phyloP scores from a whole-genome alignment of 35 echinoderm and acorn worm genomes.

The Heliocidaris erythrogramma region DNA sequence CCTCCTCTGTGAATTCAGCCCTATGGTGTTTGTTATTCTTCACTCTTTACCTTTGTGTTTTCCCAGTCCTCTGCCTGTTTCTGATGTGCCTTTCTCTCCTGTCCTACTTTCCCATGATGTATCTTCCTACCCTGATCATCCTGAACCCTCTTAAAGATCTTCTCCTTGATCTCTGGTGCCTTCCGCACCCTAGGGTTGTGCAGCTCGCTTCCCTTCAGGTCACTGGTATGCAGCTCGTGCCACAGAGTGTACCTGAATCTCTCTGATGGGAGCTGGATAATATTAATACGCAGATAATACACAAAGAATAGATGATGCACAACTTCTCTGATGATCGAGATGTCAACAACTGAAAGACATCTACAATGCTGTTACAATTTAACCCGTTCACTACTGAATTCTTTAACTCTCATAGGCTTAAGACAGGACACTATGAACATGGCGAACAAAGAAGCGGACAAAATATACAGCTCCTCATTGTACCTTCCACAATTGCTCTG shows the following conservation, averaged over 20 bases:
- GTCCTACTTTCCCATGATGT: conserved; percentile 72
- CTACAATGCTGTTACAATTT: too few relatives aligned
- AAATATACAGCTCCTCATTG: too few relatives aligned
- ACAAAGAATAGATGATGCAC: too few relatives aligned
- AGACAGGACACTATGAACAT: too few relatives aligned
- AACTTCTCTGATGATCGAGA: too few relatives aligned
- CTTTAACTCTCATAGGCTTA: too few relatives aligned
- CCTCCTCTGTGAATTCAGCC: not conserved
- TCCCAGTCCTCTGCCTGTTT: conserved; percentile 86
- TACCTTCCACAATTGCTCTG: too few relatives aligned
- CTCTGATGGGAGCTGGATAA: conserved; percentile 62
- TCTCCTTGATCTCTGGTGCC: conserved; percentile 77
- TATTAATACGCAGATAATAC: not conserved
- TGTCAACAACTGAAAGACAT: too few relatives aligned
- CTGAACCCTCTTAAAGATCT: conserved; percentile 68
- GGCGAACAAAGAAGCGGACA: too few relatives aligned
- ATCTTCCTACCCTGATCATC: conserved; percentile 82
- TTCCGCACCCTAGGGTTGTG: conserved; percentile 75
- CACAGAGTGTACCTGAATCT: conserved; percentile 77
- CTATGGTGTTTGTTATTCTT: not conserved
- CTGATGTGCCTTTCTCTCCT: conserved; percentile 56
- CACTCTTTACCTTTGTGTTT: not conserved
- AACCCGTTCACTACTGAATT: too few relatives aligned
- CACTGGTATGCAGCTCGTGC: conserved; percentile 81
- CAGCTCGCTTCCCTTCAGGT: conserved; percentile 72